These are phyloP conservation scores for Synodontis membranacea DNA, from an alignment of 2,113 vertebrate genomes.

Conservation along the genomic window DNA sequence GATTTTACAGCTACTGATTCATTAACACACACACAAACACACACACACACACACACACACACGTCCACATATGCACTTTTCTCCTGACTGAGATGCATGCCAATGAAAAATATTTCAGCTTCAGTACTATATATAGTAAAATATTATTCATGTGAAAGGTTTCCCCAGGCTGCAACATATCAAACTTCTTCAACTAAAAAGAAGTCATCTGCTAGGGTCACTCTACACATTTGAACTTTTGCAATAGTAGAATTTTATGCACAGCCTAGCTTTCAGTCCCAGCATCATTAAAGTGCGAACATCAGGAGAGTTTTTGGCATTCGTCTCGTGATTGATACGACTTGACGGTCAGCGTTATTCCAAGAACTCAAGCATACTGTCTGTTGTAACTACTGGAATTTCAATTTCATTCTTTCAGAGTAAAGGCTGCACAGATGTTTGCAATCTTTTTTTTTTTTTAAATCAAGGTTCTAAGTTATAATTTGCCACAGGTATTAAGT, in stretches of 20 bases:
- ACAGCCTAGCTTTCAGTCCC: not conserved
- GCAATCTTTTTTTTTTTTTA: not conserved
- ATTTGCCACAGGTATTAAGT: conserved; percentile 2
- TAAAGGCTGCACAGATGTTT: not conserved
- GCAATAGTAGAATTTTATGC: not conserved
- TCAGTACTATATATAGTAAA: not conserved
- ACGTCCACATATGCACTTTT: not conserved
- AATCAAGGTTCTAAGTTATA: not conserved
- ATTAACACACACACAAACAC: not conserved
- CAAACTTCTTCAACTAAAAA: not conserved
- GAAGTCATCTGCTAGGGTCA: not conserved
- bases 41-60: not conserved
- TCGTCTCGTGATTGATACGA: not conserved
- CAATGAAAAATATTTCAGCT: not conserved
- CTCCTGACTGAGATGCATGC: not conserved
- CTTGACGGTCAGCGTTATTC: not conserved
- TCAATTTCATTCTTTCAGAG: not conserved
- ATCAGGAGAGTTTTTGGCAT: not conserved
- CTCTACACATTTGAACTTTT: not conserved
- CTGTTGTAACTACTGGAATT: too few species aligned
- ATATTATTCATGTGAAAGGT: not conserved
- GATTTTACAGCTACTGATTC: conserved; percentile 28
- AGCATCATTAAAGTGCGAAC: not conserved
- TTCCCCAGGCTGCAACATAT: not conserved
- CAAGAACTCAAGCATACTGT: not conserved